Base-by-base conservation (phyloP, 2,797 vertebrate species). In the Eospalax fontanierii region DNA sequence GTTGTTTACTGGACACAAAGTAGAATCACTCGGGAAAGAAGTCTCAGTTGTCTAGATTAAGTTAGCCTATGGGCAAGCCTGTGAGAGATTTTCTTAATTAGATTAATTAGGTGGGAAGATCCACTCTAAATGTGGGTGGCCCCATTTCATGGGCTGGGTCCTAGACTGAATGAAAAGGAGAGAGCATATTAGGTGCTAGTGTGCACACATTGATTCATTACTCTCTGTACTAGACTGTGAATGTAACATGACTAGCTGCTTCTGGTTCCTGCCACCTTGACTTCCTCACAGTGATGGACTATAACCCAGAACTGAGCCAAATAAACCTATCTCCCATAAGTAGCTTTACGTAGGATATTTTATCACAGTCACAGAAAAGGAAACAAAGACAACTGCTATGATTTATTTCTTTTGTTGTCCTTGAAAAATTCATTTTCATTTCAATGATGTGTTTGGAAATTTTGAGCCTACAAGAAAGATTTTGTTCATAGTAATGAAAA, bases 381-480 rank as follows among this genome's bases (percentile, higher is more conserved):
- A 71, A 86, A 73, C 50, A 19, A 57, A 86, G 71, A 71, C 50
- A 59, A 40, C 30, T 57, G n/a, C 61, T 78, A 78, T 28, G 38
- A 75, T 90, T 71, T 82, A 30, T 95, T 95, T 70, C n/a, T 93
- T 92, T 74, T 59, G 90, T n/a, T 81, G 30, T 85, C 93, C 95
- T 95, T 71, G 59, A 91, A 93, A 89, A 88, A 61, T 79, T n/a
- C 28, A 91, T 93, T 96, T 96, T 65, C 91, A 38, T 80, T 85
- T 80, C 35, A 70, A 86, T 89, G 75, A 82, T n/a, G 14, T 19
- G 26, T 28, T 8, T 92, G 38, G 91, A 74, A 96, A 93, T 87
- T 92, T 94, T 91, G 92, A 57, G 38, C 78, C 80, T 92, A 40
- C 89, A 50, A 97, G n/a, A 10, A 63, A 92, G 9, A 79, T 26